phyloP scores from a whole-genome alignment of 2,888 invertebrate genomes.

The Laothoe populi region DNA sequence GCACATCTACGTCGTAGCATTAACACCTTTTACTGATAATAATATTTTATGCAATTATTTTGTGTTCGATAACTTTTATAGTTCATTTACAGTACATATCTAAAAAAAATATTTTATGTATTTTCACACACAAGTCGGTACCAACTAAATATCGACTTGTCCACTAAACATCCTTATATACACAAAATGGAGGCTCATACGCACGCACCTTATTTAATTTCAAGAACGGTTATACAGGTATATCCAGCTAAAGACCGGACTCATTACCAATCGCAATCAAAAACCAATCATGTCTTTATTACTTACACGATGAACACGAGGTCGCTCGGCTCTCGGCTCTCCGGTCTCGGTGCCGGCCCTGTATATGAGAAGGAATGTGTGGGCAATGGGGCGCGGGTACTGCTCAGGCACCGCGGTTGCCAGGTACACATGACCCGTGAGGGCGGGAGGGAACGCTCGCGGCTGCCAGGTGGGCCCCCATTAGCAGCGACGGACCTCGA shows the following conservation, averaged over 20 bases:
- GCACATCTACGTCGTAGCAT: conserved; percentile 21
- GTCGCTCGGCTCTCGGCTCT: conserved; percentile 44
- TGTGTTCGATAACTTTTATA: background rate
- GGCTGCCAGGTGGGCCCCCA: conserved; percentile 81
- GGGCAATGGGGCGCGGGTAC: conserved; percentile 31
- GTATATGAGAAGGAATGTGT: conserved; percentile 51
- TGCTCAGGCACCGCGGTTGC: conserved; percentile 34
- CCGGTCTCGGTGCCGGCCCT: conserved; percentile 22
- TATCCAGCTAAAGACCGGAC: conserved; percentile 32
- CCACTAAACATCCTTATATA: conserved; percentile 13
- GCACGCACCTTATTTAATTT: conserved; percentile 30
- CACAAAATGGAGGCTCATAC: conserved; percentile 32
- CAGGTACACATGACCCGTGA: conserved; percentile 44
- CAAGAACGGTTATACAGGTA: conserved; percentile 18
- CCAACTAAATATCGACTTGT: background rate
- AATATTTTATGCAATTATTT: conserved; percentile 7
- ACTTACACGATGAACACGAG: conserved; percentile 50
- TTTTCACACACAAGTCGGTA: background rate
- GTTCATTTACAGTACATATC: background rate
- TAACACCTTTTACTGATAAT: conserved; percentile 10
- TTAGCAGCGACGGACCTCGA: conserved; percentile 79
- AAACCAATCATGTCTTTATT: conserved; percentile 64
- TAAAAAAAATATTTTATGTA: background rate
- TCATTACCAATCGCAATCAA: conserved; percentile 56
- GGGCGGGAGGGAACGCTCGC: conserved; percentile 48